A percentile compares a stretch with the other conserved stretches of the same genome.
These are phyloP conservation scores for Thalassarche chlororhynchos DNA, from an alignment of 2,113 vertebrate genomes.

Conservation along the genomic window DNA sequence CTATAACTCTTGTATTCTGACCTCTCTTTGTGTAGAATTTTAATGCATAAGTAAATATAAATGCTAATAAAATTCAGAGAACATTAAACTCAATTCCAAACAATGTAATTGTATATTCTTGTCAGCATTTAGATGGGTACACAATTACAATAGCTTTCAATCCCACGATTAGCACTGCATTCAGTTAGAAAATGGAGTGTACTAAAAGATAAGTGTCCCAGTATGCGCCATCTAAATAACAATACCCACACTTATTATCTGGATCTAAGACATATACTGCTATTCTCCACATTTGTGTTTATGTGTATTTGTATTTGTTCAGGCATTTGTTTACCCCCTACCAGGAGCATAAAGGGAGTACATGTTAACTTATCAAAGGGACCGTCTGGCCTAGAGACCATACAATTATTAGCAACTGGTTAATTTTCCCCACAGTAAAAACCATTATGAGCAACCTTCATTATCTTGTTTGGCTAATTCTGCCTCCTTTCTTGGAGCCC, in stretches of 20 bases:
- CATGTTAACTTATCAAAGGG: constrained; percentile 79
- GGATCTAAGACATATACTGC: constrained; percentile 72
- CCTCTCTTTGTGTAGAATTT: constrained; percentile 69
- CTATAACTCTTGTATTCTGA: constrained; percentile 40
- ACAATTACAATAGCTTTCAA: constrained; percentile 81
- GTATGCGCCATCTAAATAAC: constrained; percentile 79
- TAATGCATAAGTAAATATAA: constrained; percentile 78
- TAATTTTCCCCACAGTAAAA: constrained; percentile 76
- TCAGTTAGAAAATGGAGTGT: constrained; percentile 79
- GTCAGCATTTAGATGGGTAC: constrained; percentile 79
- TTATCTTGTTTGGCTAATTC: constrained; percentile 59
- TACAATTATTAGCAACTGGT: constrained; percentile 77
- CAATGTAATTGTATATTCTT: constrained; percentile 80
- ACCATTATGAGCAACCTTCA: constrained; percentile 56
- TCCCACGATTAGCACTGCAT: constrained; percentile 76
- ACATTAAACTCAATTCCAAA: constrained; percentile 78
- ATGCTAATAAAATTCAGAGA: constrained; percentile 76
- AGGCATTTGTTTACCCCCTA: constrained; percentile 77
- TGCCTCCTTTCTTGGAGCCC: neutral
- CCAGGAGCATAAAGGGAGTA: constrained; percentile 73
- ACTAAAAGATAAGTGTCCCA: constrained; percentile 82
- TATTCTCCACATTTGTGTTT: constrained; percentile 74
- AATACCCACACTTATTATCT: constrained; percentile 78
- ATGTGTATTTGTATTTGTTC: constrained; percentile 75
- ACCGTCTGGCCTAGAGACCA: constrained; percentile 73